phyloP scores from a whole-genome alignment of 2,797 vertebrate species.

The Chaetodon trifasciatus region DNA sequence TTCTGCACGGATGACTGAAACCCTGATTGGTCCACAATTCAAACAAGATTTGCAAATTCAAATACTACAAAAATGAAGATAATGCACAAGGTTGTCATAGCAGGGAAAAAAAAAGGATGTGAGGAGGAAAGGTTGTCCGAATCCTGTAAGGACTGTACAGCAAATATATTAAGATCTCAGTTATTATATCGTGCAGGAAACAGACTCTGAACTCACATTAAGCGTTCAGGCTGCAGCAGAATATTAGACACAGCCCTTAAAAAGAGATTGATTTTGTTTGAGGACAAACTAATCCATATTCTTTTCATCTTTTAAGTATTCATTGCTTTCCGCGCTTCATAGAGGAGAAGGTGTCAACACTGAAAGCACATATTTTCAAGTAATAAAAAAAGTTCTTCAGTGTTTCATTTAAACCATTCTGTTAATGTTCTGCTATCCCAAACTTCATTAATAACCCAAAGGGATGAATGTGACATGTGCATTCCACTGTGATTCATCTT shows the following conservation, averaged over 20 bases:
- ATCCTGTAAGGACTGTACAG: background rate
- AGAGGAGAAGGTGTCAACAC: background rate
- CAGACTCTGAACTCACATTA: background rate
- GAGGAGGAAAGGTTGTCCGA: background rate
- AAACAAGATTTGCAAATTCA: slow-evolving; percentile 58
- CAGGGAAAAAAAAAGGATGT: no score
- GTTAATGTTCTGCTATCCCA: slow-evolving; percentile 26
- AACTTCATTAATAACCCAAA: slow-evolving; percentile 66
- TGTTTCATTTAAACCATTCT: slow-evolving; percentile 13
- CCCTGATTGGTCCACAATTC: slow-evolving; percentile 53
- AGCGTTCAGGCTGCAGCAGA: background rate
- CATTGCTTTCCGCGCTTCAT: slow-evolving; percentile 15
- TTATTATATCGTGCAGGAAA: background rate
- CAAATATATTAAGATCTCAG: slow-evolving; percentile 22
- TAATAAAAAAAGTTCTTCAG: slow-evolving; percentile 16
- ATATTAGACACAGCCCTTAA: slow-evolving; percentile 21
- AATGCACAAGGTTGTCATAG: slow-evolving; percentile 5
- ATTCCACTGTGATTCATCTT: slow-evolving; percentile 65
- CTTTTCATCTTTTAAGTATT: slow-evolving; percentile 9
- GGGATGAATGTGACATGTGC: slow-evolving; percentile 70
- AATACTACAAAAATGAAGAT: slow-evolving; percentile 45
- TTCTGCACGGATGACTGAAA: slow-evolving; percentile 42
- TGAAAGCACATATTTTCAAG: slow-evolving; percentile 1
- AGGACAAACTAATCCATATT: slow-evolving; percentile 26
- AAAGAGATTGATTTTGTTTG: slow-evolving; percentile 24